Base-by-base conservation (phyloP, 2,888 invertebrate species). In the Archips crataeganus region DNA sequence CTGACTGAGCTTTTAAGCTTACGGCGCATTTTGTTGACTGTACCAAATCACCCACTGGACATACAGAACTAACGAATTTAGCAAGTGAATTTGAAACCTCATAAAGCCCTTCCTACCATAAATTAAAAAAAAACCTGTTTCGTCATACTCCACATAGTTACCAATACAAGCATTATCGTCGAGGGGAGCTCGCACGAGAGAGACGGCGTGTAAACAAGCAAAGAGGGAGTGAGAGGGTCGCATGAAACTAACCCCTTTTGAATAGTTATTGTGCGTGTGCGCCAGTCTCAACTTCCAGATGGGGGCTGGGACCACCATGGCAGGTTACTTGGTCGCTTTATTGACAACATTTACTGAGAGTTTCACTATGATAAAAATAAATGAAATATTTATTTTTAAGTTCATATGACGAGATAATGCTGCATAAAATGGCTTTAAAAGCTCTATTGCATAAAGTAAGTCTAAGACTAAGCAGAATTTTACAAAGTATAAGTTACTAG, bases 221-320 rank as follows among this genome's bases (percentile, higher is more conserved):
- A 2, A 2, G 73, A 64, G 39, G 2, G 63, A 73, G 4, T n/a
- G 51, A 32, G 73, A 73, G 63, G 63, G 63, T 65, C 62, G 54
- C 62, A 62, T 67, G 72, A 63, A 72, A 67, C 47, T 68, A 68
- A 73, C 73, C 73, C 73, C 73, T 73, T 63, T 73, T 60, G 47
- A 57, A 62, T 62, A 65, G 65, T 65, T 65, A 65, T 62, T 65
- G 65, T 71, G 15, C 13, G 61, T 54, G 51, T 32, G 39, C 10
- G 67, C 23, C 6, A 23, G 45, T 47, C 63, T 32, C 47, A n/a
- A 11, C 32, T 57, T 54, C 15, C 51, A 15, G 32, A 63, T 49
- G 67, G 72, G 66, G 67, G 71, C 23, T 47, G 15, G 45, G 72
- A 72, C 72, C 72, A 63, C 72, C 72, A 23, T n/a, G 72, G 42